Conservation (phyloP, 2,888 invertebrate genomes). For the Calliopum simillimum region DNA sequence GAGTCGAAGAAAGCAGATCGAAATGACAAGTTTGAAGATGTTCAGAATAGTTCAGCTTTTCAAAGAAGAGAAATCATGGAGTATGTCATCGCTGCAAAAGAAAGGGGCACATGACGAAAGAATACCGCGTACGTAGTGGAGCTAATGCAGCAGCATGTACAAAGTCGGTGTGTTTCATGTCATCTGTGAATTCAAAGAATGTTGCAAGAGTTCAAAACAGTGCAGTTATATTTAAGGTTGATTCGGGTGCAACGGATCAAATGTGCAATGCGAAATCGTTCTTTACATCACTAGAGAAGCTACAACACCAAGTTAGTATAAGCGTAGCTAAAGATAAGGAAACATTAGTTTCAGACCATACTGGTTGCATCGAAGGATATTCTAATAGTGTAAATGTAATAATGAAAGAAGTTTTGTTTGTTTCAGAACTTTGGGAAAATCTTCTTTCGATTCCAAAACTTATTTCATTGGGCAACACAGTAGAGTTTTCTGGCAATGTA, state of each 20-base stretch:
- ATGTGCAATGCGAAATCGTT: not conserved
- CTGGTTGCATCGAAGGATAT: slow-evolving; percentile 1
- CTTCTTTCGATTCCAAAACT: not conserved
- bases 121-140: slow-evolving; percentile 4
- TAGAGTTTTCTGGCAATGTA: not conserved
- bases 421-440: not conserved
- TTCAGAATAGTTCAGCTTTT: not conserved
- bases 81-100: slow-evolving; percentile 21
- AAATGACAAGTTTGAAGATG: not conserved
- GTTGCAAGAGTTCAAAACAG: no score
- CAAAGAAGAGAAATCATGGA: no score
- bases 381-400: not conserved
- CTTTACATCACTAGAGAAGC: not conserved
- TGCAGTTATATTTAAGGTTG: not conserved
- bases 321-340: slow-evolving; percentile 14
- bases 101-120: slow-evolving; percentile 10
- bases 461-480: not conserved
- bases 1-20: slow-evolving; percentile 18
- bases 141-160: not conserved
- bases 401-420: slow-evolving; percentile 7
- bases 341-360: not conserved
- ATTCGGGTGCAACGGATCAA: slow-evolving; percentile 4
- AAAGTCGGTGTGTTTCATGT: slow-evolving; percentile 24
- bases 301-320: not conserved
- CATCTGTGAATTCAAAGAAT: not conserved